A percentile compares a stretch with the other conserved stretches of the same genome.
phyloP scores from a whole-genome alignment of 2,113 vertebrate species.

The Tragelaphus buxtoni region DNA sequence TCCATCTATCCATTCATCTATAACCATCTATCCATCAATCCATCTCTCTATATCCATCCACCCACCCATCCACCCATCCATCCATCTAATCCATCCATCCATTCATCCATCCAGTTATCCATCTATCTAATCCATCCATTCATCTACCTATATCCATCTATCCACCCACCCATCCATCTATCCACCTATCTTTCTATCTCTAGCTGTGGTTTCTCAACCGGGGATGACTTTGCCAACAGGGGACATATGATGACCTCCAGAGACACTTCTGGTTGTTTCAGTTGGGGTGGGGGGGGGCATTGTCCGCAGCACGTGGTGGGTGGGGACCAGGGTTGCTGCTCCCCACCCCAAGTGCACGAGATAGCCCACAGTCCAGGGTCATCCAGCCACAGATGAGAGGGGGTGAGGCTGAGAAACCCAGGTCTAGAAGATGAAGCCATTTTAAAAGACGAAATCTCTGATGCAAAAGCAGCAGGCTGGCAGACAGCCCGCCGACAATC shows the following conservation, averaged over 20 bases:
- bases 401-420: background rate
- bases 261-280: background rate
- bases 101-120: background rate
- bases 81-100: background rate
- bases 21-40: background rate
- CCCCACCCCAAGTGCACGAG: background rate
- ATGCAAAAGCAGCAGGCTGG: background rate
- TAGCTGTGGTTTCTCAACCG: background rate
- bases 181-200: background rate
- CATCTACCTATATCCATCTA: background rate
- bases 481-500: background rate
- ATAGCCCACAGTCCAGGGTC: rapidly evolving
- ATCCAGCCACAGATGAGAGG: background rate
- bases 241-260: rapidly evolving
- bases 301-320: rapidly evolving
- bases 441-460: background rate
- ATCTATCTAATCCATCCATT: background rate
- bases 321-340: background rate
- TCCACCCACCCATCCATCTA: too few relatives aligned
- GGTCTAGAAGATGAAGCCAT: background rate
- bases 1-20: background rate
- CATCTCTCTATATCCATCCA: background rate
- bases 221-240: too few relatives aligned
- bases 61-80: too few relatives aligned
- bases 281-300: background rate